A percentile compares a stretch with the other conserved stretches of the same genome.
Evolutionary conservation across 2,888 invertebrate genomes (phyloP).

Genomic region (Eristalis intricaria): DNA sequence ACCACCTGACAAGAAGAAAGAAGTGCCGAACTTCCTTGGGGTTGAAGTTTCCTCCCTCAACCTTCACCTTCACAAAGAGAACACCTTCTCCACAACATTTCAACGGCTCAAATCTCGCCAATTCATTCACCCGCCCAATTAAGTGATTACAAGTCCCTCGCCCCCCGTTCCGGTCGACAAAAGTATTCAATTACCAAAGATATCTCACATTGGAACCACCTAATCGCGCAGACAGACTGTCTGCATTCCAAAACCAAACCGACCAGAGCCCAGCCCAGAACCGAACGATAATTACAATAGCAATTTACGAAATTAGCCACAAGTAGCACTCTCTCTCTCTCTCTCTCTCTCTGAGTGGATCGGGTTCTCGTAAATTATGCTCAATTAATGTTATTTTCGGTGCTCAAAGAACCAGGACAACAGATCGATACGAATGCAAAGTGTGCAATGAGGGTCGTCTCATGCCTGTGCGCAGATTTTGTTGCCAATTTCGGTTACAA

Average conservation of each 20-base stretch:
- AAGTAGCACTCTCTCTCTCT: constrained; percentile 67
- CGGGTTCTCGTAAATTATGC: constrained; percentile 48
- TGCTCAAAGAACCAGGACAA: constrained; percentile 51
- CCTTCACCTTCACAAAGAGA: too few relatives aligned
- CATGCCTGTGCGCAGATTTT: constrained; percentile 33
- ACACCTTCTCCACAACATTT: too few relatives aligned
- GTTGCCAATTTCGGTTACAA: constrained; percentile 56
- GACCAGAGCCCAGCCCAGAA: constrained; percentile 34
- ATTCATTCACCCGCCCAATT: not conserved
- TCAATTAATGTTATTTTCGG: constrained; percentile 66
- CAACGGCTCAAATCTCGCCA: constrained; percentile 1
- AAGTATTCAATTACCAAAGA: constrained; percentile 17
- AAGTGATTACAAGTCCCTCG: constrained; percentile 12
- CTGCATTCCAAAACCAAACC: constrained; percentile 20
- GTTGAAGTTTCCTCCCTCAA: too few relatives aligned
- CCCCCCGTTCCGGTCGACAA: not conserved
- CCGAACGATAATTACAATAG: constrained; percentile 69
- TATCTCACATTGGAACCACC: constrained; percentile 53
- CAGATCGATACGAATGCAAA: constrained; percentile 64
- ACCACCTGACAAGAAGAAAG: too few relatives aligned
- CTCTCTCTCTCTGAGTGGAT: constrained; percentile 53
- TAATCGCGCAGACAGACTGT: constrained; percentile 40
- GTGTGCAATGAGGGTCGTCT: constrained; percentile 26
- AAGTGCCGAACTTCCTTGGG: too few relatives aligned
- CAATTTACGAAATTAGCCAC: constrained; percentile 70